phyloP scores from a whole-genome alignment of 2,888 invertebrate species.

The Tachina lurida region DNA sequence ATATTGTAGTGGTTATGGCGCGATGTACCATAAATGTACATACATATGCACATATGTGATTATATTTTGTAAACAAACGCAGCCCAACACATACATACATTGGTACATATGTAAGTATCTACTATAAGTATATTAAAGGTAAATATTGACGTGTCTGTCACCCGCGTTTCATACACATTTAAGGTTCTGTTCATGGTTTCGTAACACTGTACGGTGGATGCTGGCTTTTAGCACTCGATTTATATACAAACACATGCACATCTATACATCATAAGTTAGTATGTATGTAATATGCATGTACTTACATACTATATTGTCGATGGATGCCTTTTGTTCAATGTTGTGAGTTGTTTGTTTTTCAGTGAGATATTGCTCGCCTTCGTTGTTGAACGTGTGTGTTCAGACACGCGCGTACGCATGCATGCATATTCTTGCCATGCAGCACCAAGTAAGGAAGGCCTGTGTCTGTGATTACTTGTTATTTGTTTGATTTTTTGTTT shows the following conservation, averaged over 20 bases:
- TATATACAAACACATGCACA: conserved; percentile 13
- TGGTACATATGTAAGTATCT: too few relatives aligned
- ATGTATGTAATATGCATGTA: conserved; percentile 1
- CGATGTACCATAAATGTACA: neutral
- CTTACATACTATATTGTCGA: conserved; percentile 25
- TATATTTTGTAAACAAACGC: too few relatives aligned
- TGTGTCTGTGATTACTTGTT: conserved; percentile 64
- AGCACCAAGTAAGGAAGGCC: conserved; percentile 65
- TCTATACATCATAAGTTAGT: neutral
- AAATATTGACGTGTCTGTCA: too few relatives aligned
- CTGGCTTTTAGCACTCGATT: conserved; percentile 27
- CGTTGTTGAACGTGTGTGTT: conserved; percentile 68
- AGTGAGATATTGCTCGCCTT: conserved; percentile 68
- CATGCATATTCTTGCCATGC: conserved; percentile 66
- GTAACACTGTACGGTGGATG: conserved; percentile 48
- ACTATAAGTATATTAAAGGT: too few relatives aligned
- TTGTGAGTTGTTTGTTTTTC: conserved; percentile 65
- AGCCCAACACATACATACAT: too few relatives aligned
- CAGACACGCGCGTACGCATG: conserved; percentile 69
- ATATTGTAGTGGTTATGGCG: too few relatives aligned
- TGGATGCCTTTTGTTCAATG: conserved; percentile 62
- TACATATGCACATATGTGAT: neutral
- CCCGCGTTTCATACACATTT: neutral
- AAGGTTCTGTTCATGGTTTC: neutral
- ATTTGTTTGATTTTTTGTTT: conserved; percentile 58